These are phyloP conservation scores for Anoura caudifer DNA, from an alignment of 2,113 vertebrate genomes.

Conservation along the genomic window DNA sequence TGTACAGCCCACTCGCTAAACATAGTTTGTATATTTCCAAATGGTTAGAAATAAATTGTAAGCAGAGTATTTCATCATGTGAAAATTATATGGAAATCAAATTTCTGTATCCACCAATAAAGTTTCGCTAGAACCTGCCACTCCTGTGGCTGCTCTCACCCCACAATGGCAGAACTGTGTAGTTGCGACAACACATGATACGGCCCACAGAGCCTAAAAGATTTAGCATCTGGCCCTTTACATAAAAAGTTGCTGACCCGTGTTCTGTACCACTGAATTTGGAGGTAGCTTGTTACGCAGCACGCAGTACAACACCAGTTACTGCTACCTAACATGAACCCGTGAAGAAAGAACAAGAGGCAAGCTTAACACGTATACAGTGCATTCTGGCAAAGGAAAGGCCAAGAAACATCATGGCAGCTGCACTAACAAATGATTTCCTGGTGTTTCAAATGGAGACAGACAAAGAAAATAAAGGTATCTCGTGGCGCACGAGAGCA, in stretches of 20 bases:
- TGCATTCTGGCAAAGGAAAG: background rate
- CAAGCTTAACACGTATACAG: background rate
- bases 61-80: background rate
- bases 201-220: background rate
- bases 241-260: background rate
- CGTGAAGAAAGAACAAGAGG: background rate
- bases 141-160: no score
- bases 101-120: background rate
- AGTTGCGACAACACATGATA: fast-evolving
- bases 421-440: background rate
- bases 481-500: background rate
- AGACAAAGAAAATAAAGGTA: background rate
- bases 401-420: fast-evolving
- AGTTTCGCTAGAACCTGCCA: background rate
- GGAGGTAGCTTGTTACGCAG: background rate
- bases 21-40: background rate
- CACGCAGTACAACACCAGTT: background rate
- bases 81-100: background rate
- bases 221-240: background rate
- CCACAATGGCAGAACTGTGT: background rate
- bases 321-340: background rate
- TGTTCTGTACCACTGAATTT: background rate
- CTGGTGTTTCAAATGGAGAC: background rate
- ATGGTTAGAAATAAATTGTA: background rate
- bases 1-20: background rate